Percentiles rank a stretch among this genome's conserved stretches.
These are phyloP conservation scores for Paedocypris micromegethes DNA, from an alignment of 2,797 vertebrate genomes.

Conservation along the genomic window DNA sequence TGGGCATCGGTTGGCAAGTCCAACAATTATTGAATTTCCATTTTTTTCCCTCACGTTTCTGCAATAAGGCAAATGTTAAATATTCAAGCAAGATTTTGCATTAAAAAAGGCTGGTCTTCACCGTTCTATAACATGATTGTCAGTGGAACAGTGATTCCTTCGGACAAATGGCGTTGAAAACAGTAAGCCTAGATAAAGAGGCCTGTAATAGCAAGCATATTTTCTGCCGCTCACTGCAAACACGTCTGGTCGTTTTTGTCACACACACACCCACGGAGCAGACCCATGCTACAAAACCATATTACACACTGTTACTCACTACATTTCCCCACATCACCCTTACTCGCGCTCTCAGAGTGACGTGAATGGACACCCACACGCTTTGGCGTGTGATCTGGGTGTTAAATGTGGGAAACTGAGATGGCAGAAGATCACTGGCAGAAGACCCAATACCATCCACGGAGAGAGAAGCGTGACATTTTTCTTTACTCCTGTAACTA, in stretches of 20 bases:
- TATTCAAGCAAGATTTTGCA: too few relatives aligned
- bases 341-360: constrained; percentile 40
- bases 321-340: constrained; percentile 28
- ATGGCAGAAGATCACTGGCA: constrained; percentile 40
- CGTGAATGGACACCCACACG: constrained; percentile 39
- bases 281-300: constrained; percentile 36
- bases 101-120: too few relatives aligned
- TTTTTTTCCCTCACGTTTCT: too few relatives aligned
- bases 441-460: constrained; percentile 30
- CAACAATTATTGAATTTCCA: too few relatives aligned
- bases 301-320: constrained; percentile 45
- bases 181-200: constrained; percentile 1
- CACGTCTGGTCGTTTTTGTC: constrained; percentile 29
- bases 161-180: background rate
- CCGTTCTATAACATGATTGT: background rate
- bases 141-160: background rate
- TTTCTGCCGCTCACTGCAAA: constrained; percentile 34
- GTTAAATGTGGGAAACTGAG: constrained; percentile 47
- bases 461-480: constrained; percentile 28
- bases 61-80: too few relatives aligned
- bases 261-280: constrained; percentile 40
- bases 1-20: too few relatives aligned
- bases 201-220: constrained; percentile 21
- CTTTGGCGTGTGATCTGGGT: constrained; percentile 38
- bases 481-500: constrained; percentile 16